Conservation (phyloP, 2,888 invertebrate species). For the Eretmocerus hayati region DNA sequence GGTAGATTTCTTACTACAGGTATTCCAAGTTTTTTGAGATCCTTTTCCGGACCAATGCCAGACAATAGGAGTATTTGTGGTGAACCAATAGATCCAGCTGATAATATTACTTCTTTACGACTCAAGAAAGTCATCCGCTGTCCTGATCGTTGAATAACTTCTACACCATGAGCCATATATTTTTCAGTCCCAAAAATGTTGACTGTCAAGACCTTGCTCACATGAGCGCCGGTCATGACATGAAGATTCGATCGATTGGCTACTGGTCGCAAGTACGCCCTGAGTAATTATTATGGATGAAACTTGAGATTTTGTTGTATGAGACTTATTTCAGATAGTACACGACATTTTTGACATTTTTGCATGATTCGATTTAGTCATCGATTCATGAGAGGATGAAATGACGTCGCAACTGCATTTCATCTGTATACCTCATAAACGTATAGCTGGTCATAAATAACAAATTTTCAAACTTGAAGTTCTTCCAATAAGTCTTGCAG, state of each 20-base stretch:
- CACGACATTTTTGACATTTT: too few species aligned
- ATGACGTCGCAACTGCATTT: too few species aligned
- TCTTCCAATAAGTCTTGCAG: too few species aligned
- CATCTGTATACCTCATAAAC: too few species aligned
- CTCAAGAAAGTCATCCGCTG: constrained; percentile 40
- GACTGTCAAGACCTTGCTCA: constrained; percentile 47
- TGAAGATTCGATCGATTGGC: constrained; percentile 53
- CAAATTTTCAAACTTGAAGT: too few species aligned
- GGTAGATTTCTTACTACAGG: constrained; percentile 46
- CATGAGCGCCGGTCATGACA: constrained; percentile 54
- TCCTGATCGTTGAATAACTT: constrained; percentile 39
- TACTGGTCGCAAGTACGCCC: constrained; percentile 46
- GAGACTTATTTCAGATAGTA: too few species aligned
- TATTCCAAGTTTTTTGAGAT: constrained; percentile 48
- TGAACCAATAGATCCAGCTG: constrained; percentile 60
- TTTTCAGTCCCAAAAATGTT: constrained; percentile 41
- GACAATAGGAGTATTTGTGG: constrained; percentile 66
- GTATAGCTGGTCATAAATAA: too few species aligned
- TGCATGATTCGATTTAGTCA: too few species aligned
- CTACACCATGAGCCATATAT: constrained; percentile 46
- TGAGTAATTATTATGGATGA: too few species aligned
- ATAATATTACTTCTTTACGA: constrained; percentile 57
- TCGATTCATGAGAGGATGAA: too few species aligned
- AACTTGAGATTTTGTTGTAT: too few species aligned
- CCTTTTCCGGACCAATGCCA: constrained; percentile 55